Conservation (phyloP, 2,113 vertebrate genomes). For the Tragelaphus scriptus region DNA sequence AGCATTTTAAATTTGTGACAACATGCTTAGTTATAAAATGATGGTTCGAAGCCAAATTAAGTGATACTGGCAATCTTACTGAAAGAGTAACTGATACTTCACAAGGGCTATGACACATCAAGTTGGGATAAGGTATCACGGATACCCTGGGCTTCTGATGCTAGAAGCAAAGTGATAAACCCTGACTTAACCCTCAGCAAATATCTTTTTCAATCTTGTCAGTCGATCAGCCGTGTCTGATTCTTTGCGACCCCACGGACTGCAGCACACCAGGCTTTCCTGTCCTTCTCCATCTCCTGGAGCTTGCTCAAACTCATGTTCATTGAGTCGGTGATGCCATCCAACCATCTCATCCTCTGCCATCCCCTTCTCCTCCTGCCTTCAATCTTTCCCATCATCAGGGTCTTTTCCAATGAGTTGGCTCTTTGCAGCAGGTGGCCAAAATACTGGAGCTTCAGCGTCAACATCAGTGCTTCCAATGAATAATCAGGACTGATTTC, state of each 20-base stretch:
- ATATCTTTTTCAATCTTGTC: neutral
- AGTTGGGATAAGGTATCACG: neutral
- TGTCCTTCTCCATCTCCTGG: neutral
- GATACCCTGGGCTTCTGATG: neutral
- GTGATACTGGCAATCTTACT: neutral
- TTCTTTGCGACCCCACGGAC: neutral
- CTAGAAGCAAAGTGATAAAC: neutral
- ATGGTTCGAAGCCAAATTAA: neutral
- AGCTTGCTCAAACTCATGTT: no score
- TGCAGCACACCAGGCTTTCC: neutral
- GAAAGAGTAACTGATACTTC: neutral
- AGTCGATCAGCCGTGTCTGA: accelerated
- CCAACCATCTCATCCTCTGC: no score
- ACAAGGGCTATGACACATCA: neutral
- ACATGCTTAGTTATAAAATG: neutral
- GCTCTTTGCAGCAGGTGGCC: neutral
- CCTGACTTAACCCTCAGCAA: neutral
- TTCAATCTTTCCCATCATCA: no score
- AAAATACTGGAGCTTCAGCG: neutral
- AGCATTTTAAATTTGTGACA: neutral
- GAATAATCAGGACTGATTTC: neutral
- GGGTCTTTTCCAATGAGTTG: neutral
- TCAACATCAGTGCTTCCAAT: neutral
- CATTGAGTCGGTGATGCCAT: no score
- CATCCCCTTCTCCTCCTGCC: no score